Evolutionary conservation across 2,113 vertebrate species (phyloP), one percentile per base, ranked within the genome.

Genomic region (Syngnathus scovelli): DNA sequence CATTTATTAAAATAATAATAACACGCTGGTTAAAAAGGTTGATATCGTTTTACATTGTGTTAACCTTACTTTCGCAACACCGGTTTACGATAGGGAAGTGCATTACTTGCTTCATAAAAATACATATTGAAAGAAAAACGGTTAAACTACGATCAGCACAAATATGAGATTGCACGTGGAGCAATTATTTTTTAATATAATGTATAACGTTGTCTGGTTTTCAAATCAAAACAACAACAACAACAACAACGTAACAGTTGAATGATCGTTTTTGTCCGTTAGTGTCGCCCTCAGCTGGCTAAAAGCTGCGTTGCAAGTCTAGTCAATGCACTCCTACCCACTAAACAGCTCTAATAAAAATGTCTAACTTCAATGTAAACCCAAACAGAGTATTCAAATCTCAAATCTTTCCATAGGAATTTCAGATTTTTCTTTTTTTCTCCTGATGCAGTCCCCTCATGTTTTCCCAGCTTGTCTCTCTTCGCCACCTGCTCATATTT

Each of bases 401-500:
- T 39, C 6, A 6, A 1, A 39, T 39, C 39, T 39, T 39, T 39
- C 9, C 6, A 39, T 39, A 39, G 6, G 39, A 39, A 9, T 39
- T 39, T 39, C 9, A 7, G 39, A 41, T 43, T 43, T 43, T 43
- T 43, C 2, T 43, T 12, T 11, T 43, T 43, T 0, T 6, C 38
- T 9, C 39, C 27, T 33, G 27, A 33, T 33, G 27, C 27, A 33
- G 27, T 33, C 27, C 27, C 3, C 0, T 43, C 8, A 43, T 43
- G 8, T 43, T 43, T 43, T 43, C 7, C 41, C 8, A 8, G 41
- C 41, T 43, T 10, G 11, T 43, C 41, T 38, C 44, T 64, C 43
- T 37, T 71, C 51, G 7, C 56, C 70, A 56, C 67, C 56, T 74
- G 15, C 75, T 85, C 68, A 72, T 60, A 70, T 76, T 37, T 81